These are phyloP conservation scores for Drosophila demipolita DNA, from an alignment of 2,888 invertebrate genomes.

Conservation along the genomic window DNA sequence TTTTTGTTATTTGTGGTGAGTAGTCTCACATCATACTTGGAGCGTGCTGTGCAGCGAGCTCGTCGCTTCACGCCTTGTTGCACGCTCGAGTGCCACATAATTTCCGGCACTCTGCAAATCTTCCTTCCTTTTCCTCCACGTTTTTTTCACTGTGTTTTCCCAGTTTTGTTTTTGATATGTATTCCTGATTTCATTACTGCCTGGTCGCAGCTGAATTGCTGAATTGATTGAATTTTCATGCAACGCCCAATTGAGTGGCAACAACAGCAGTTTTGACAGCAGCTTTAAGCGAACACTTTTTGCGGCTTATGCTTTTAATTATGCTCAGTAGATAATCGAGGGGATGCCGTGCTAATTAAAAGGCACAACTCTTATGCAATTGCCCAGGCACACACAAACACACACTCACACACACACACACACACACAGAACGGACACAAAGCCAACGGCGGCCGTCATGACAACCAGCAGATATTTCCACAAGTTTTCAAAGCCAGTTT, in stretches of 20 bases:
- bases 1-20: slow-evolving; percentile 12
- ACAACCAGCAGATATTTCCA: slow-evolving; percentile 48
- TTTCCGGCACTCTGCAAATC: slow-evolving; percentile 47
- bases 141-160: not conserved
- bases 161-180: slow-evolving; percentile 4
- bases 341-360: slow-evolving; percentile 69
- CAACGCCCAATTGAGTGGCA: slow-evolving; percentile 12
- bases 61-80: slow-evolving; percentile 66
- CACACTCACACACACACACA: not conserved
- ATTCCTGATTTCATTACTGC: slow-evolving; percentile 58
- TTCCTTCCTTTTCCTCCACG: slow-evolving; percentile 1
- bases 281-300: slow-evolving; percentile 58
- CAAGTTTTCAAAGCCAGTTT: slow-evolving; percentile 2
- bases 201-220: slow-evolving; percentile 18
- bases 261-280: slow-evolving; percentile 10
- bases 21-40: slow-evolving; percentile 59
- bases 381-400: slow-evolving; percentile 34
- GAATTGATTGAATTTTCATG: slow-evolving; percentile 69
- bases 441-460: slow-evolving; percentile 67
- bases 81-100: slow-evolving; percentile 68
- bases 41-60: slow-evolving; percentile 27
- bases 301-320: slow-evolving; percentile 52
- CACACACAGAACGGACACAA: slow-evolving; percentile 32
- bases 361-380: slow-evolving; percentile 76
- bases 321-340: slow-evolving; percentile 51